Base-by-base conservation (phyloP, 2,797 vertebrate genomes). In the Fringilla coelebs region DNA sequence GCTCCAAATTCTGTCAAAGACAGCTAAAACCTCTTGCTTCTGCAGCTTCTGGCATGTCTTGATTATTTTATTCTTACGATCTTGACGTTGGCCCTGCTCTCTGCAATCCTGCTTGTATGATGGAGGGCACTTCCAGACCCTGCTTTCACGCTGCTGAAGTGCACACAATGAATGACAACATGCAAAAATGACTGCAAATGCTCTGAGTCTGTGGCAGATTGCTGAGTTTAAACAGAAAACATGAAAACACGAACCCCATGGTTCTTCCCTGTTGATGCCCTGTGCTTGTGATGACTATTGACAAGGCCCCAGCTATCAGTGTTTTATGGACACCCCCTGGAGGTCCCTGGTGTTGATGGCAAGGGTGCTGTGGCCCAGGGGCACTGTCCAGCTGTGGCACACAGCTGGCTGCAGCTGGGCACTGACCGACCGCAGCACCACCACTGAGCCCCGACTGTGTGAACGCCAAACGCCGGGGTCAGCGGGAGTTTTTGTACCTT, bases 401-500 rank as follows among this genome's bases (percentile, higher is more conserved):
- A 28, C 51, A 16, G 51, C 43, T 61, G 68, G 54, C 67, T 36
- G 43, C 62, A 58, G 40, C 38, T 19, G 9, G 36, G 31, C 3
- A 36, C 21, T 0, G 55, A 36, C 41, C 0, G 0, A 4, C 54
- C 2, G 0, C 36, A 32, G 40, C 13, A 32, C 13, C 9, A 1
- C 6, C n/a, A 7, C 31, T 4, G n/a, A 85, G 32, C 57, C 34
- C 52, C 25, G 36, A 9, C 34, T 61, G 32, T 3, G 74, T 25
- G 28, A 73, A 38, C 4, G 4, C 16, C 0, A 36, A 18, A 17
- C 7, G 9, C 3, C 34, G 38, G 26, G 20, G 17, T n/a, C 48
- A 55, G 41, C 41, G 71, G 36, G 8, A 13, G 11, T 7, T 76
- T 73, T 9, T 77, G 22, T 16, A 18, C 45, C 76, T 62, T 38